phyloP scores from a whole-genome alignment of 2,888 invertebrate genomes.

The Cerastoderma edule region DNA sequence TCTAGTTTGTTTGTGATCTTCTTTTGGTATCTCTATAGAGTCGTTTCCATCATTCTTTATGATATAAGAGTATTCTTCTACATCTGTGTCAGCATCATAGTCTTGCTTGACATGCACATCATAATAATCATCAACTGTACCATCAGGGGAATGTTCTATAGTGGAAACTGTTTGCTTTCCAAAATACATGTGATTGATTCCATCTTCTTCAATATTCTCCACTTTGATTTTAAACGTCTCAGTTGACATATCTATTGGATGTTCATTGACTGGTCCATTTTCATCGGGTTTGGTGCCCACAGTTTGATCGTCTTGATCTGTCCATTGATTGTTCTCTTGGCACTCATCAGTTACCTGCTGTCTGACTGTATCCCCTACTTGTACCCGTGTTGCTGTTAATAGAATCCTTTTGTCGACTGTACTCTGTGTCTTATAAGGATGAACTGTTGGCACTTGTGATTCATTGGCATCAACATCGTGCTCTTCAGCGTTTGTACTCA shows the following conservation, averaged over 20 bases:
- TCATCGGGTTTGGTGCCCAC: not conserved
- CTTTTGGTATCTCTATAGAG: not conserved
- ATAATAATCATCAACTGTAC: conserved; percentile 32
- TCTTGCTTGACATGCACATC: conserved; percentile 29
- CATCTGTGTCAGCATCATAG: conserved; percentile 45
- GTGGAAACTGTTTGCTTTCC: not conserved
- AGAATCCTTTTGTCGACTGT: no score
- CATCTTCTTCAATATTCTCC: conserved; percentile 20
- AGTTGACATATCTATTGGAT: no score
- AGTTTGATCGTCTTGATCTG: not conserved
- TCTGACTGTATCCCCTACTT: no score
- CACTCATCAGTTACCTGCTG: conserved; percentile 1
- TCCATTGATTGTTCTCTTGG: not conserved
- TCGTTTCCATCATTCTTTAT: conserved; percentile 6
- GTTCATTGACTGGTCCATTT: no score
- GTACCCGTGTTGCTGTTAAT: no score
- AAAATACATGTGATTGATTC: not conserved
- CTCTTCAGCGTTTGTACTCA: no score
- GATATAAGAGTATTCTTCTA: conserved; percentile 35
- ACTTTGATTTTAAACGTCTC: conserved; percentile 16
- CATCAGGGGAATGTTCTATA: not conserved
- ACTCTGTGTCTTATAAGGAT: no score
- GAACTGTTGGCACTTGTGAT: no score
- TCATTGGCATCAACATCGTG: no score
- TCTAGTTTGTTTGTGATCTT: not conserved